Evolutionary conservation across 2,797 vertebrate species (phyloP), one percentile per base, ranked within the genome.

Genomic region (Chelmon rostratus): DNA sequence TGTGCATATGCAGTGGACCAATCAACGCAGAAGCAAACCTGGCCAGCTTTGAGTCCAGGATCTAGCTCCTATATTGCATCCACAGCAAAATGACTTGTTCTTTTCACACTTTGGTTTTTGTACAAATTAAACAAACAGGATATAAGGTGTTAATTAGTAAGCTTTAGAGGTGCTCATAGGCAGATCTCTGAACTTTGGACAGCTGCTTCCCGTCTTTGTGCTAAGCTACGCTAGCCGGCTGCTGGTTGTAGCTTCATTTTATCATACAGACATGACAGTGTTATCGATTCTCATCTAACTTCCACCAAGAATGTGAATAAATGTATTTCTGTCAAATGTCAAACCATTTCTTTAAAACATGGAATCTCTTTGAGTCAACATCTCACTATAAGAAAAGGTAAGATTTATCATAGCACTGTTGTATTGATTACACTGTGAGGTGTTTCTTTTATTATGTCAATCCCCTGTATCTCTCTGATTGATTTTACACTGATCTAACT

Each of bases 391-490:
- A n/a, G n/a, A n/a, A n/a, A n/a, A n/a, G n/a, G n/a, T n/a, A n/a
- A n/a, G n/a, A n/a, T n/a, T n/a, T 13, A 28, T 28, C 18, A 21
- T 31, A 35, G 8, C 8, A 23, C 12, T 73, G 11, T 65, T 58
- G 8, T 28, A 57, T 25, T 21, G 33, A 67, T 54, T 23, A 3
- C 8, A 58, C n/a, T 64, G 11, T 52, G 6, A 42, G n/a, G 31
- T 71, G 31, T 64, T 61, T 28, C 23, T 49, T 8, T 66, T 76
- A 37, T 54, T 82, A 70, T 77, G 42, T 73, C 65, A 68, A 62
- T 50, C 67, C 28, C 21, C 23, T 52, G 23, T 69, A 52, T 68
- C 37, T 21, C 21, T 74, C 38, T 40, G 65, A 18, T 46, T 73
- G 1, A 72, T 44, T 64, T 71, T 40, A 68, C 31, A 52, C 38